Evolutionary conservation across 1,140 invertebrate genomes (phyloP), one percentile per base, ranked within the genome.

Genomic region (Ips typographus): DNA sequence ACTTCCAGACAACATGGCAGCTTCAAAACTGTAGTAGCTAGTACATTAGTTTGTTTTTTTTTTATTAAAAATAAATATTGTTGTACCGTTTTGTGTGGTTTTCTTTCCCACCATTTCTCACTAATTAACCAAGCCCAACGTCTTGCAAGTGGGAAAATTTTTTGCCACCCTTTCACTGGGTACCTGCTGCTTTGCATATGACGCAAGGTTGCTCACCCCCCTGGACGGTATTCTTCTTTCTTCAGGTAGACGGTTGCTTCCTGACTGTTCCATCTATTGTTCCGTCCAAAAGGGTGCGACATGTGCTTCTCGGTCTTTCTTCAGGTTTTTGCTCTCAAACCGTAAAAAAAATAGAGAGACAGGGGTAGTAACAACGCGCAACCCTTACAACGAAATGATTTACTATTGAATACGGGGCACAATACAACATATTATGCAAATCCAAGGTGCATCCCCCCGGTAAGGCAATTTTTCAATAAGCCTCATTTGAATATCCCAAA

Each of bases 121-220:
- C 22, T 22, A 22, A 22, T 22, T 22, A 22, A 22, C 22, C 22
- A 22, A 22, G 22, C 22, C 22, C 22, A 22, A 22, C 22, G 22
- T 22, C 22, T 22, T 22, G 22, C 22, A 22, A 22, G 22, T 22
- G 22, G 22, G 22, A 22, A 22, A 22, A 22, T 22, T 22, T 22
- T 49, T 49, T 49, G 22, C 44, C 44, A 49, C 44, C 44, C 44
- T 49, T 49, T 1, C 44, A 6, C 6, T 49, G 22, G 6, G 58
- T 66, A 66, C 64, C 64, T 66, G 64, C 64, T 66, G 64, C 64
- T 66, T 66, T 66, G 56, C 64, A 66, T 66, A 66, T 66, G 64
- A 66, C 64, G 64, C 64, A 49, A 66, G 55, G 56, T 59, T 66
- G 55, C 42, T 40, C 55, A 66, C 64, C 56, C 55, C 22, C 53